Conservation (phyloP, 2,888 invertebrate species). For the Bugulina stolonifera region DNA sequence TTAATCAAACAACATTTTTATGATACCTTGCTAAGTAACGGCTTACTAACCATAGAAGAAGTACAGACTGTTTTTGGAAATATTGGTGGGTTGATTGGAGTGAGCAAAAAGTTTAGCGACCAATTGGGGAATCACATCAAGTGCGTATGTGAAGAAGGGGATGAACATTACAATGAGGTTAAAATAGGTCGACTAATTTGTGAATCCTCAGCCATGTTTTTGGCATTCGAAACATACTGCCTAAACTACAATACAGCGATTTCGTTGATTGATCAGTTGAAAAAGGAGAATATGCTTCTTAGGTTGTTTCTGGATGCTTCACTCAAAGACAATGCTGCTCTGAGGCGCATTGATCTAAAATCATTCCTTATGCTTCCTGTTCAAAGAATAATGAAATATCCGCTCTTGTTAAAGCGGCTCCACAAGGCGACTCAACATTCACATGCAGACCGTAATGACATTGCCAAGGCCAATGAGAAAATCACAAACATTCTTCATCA, state of each 20-base stretch:
- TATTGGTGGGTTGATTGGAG: constrained; percentile 79
- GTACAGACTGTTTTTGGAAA: constrained; percentile 86
- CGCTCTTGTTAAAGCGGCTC: constrained; percentile 79
- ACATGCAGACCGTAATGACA: constrained; percentile 69
- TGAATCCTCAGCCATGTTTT: constrained; percentile 80
- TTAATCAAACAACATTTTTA: constrained; percentile 71
- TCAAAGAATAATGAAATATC: constrained; percentile 93
- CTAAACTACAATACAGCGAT: constrained; percentile 78
- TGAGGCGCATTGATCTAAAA: constrained; percentile 89
- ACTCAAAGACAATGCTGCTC: constrained; percentile 88
- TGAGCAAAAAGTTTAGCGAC: constrained; percentile 70
- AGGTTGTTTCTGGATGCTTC: constrained; percentile 90
- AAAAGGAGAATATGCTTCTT: constrained; percentile 88
- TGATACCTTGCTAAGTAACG: constrained; percentile 80
- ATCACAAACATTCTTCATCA: constrained; percentile 87
- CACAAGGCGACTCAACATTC: constrained; percentile 82
- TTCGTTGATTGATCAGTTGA: constrained; percentile 76
- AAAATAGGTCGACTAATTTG: constrained; percentile 84
- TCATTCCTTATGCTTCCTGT: constrained; percentile 98
- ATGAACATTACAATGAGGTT: constrained; percentile 74
- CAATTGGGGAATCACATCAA: constrained; percentile 79
- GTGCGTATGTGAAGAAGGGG: constrained; percentile 62
- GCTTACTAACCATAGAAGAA: constrained; percentile 82
- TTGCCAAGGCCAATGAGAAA: constrained; percentile 81
- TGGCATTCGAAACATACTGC: constrained; percentile 90